A percentile compares a stretch with the other conserved stretches of the same genome.
phyloP scores from a whole-genome alignment of 2,888 invertebrate species.

The Ectemnius continuus region DNA sequence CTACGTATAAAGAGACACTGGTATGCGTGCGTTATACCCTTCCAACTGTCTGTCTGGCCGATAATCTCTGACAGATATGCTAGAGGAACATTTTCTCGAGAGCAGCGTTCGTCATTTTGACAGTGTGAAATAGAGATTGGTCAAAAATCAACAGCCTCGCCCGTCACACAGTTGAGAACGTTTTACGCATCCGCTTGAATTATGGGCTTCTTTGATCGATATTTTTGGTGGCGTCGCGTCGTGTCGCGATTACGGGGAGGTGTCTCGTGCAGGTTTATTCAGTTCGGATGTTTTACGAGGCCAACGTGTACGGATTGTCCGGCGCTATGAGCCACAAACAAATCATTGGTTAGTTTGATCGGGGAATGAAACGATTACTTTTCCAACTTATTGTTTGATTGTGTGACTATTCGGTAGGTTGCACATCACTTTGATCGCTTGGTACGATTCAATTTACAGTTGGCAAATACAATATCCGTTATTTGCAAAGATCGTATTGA shows the following conservation, averaged over 20 bases:
- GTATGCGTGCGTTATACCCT: neutral
- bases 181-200: constrained; percentile 38
- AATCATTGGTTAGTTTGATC: constrained; percentile 23
- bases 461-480: no score
- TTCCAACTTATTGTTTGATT: constrained; percentile 17
- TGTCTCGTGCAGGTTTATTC: constrained; percentile 21
- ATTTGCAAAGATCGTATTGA: no score
- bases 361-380: constrained; percentile 9
- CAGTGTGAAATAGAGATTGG: constrained; percentile 53
- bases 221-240: no score
- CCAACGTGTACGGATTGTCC: constrained; percentile 44
- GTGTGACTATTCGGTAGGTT: no score
- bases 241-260: constrained; percentile 52
- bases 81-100: constrained; percentile 55
- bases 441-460: no score
- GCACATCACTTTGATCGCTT: no score
- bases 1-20: no score
- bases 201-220: constrained; percentile 50
- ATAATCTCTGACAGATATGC: constrained; percentile 58
- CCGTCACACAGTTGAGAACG: constrained; percentile 35
- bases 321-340: constrained; percentile 28
- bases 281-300: constrained; percentile 38
- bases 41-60: constrained; percentile 21
- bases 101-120: constrained; percentile 46
- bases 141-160: constrained; percentile 43